Evolutionary conservation across 2,888 invertebrate species (phyloP).

Genomic region (Torymus tubicola): DNA sequence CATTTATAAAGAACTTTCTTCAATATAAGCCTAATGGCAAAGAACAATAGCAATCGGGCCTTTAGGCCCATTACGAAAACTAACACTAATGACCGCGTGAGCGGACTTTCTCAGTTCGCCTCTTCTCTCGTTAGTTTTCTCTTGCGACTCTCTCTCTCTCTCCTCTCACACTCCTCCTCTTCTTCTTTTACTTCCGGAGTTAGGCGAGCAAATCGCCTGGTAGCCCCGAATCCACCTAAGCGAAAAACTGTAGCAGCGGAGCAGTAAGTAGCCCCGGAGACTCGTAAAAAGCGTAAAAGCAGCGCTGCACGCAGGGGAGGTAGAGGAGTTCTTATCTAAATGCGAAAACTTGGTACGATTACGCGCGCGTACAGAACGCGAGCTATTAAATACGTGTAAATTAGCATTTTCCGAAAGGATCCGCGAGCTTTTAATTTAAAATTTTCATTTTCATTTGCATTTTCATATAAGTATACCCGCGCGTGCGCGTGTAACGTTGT

Average conservation of each 20-base stretch:
- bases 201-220: constrained; percentile 30
- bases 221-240: constrained; percentile 2
- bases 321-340: constrained; percentile 61
- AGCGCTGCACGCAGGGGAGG: neutral
- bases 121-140: too few species aligned
- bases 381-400: constrained; percentile 44
- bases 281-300: constrained; percentile 54
- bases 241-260: constrained; percentile 32
- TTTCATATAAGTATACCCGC: constrained; percentile 4
- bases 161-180: neutral
- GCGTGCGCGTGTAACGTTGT: too few species aligned
- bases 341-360: constrained; percentile 54
- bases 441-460: constrained; percentile 47
- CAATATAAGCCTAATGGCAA: too few species aligned
- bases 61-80: too few species aligned
- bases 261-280: constrained; percentile 38
- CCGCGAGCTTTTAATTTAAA: constrained; percentile 14
- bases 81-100: too few species aligned
- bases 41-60: too few species aligned
- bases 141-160: neutral
- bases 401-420: constrained; percentile 45
- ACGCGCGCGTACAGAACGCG: neutral
- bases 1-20: too few species aligned
- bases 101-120: too few species aligned
- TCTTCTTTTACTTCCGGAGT: neutral